These are phyloP conservation scores for Forbesichthys papilliferus DNA, from an alignment of 2,113 vertebrate species.

Conservation along the genomic window DNA sequence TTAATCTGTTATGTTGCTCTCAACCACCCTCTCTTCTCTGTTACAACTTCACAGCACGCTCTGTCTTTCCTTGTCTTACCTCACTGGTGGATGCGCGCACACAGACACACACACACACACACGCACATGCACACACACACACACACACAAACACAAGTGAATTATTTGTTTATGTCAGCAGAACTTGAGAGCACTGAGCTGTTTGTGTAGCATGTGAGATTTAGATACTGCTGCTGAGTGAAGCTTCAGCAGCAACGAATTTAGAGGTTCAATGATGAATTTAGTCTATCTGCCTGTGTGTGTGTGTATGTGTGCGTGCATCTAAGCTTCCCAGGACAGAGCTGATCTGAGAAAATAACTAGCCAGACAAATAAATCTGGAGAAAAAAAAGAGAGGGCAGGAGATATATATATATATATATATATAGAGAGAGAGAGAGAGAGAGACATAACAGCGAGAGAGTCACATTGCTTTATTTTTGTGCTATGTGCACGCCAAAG, in stretches of 20 bases:
- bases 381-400: conserved; percentile 5
- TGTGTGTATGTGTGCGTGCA: neutral
- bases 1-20: too few species aligned
- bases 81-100: conserved; percentile 6
- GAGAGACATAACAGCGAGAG: neutral
- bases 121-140: conserved; percentile 10
- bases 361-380: conserved; percentile 40
- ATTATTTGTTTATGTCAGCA: conserved; percentile 53
- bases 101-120: conserved; percentile 1
- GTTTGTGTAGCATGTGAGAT: conserved; percentile 21
- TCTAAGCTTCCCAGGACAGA: conserved; percentile 42
- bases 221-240: conserved; percentile 16
- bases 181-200: conserved; percentile 35
- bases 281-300: conserved; percentile 17
- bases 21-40: neutral
- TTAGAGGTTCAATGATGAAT: conserved; percentile 1
- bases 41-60: too few species aligned
- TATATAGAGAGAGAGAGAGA: conserved; percentile 9
- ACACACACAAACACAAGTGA: conserved; percentile 8
- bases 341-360: conserved; percentile 57
- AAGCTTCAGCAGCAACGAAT: conserved; percentile 15
- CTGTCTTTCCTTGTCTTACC: neutral
- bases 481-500: too few species aligned
- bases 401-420: too few species aligned
- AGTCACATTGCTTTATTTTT: too few species aligned